Evolutionary conservation across 2,113 vertebrate species (phyloP).

Genomic region (Gorsachius goisagi): DNA sequence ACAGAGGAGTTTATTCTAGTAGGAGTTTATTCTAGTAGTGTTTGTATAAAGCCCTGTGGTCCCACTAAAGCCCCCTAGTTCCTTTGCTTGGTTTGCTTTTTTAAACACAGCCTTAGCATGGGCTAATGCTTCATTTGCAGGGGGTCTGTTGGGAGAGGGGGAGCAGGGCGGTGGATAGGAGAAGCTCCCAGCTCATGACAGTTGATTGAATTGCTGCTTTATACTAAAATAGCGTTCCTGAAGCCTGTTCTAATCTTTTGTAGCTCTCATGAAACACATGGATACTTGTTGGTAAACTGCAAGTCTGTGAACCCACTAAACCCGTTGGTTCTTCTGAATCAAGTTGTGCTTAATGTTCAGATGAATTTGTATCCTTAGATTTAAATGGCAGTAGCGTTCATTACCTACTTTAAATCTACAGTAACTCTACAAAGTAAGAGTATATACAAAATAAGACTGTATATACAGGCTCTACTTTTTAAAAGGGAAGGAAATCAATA

Average conservation of each 20-base stretch:
- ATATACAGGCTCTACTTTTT: background rate
- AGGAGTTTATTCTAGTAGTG: background rate
- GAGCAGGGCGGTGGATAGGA: background rate
- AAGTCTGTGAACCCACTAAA: background rate
- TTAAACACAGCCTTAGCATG: background rate
- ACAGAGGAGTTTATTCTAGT: background rate
- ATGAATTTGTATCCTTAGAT: background rate
- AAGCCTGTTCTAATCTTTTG: background rate
- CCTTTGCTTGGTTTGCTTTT: constrained; percentile 10
- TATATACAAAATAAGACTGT: background rate
- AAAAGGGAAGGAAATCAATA: background rate
- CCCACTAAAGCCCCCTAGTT: background rate
- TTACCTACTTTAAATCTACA: background rate
- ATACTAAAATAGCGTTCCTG: background rate
- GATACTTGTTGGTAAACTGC: background rate
- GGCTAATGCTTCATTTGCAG: background rate
- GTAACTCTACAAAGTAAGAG: background rate
- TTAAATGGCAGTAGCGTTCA: background rate
- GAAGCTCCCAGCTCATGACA: background rate
- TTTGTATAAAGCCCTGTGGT: constrained; percentile 6
- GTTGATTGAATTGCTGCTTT: background rate
- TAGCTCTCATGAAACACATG: background rate
- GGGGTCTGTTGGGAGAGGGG: background rate
- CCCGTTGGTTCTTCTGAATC: background rate
- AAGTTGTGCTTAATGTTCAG: background rate